Base-by-base conservation (phyloP, 2,888 invertebrate species). In the Hypsopygia costalis region DNA sequence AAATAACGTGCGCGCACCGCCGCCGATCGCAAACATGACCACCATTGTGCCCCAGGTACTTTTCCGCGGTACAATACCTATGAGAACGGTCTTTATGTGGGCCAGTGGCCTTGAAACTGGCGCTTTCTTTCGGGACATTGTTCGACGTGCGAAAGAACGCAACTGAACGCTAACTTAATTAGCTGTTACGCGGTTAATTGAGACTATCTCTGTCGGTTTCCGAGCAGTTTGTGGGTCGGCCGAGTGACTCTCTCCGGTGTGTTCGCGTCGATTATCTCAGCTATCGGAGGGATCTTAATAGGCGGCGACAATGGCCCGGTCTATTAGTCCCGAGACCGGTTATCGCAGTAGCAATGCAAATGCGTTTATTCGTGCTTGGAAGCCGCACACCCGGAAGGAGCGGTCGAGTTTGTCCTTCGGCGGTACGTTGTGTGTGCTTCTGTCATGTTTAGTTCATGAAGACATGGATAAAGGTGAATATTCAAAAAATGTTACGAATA, bases 281-380 rank as follows among this genome's bases (percentile, higher is more conserved):
- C 51, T 66, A 68, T 67, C 69, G 43, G 40, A 46, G 47, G 49
- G 59, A 71, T 70, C 71, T 67, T 54, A 65, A 67, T 65, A 56
- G 55, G 49, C 55, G 51, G 51, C 53, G 65, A 71, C 71, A 67
- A 66, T 64, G 54, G 25, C 25, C 52, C 59, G 54, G 59, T 64
- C 66, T 62, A 65, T 66, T 70, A 69, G 62, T 48, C 50, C 32
- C 36, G 34, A 30, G 46, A 58, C 64, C 53, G 55, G 57, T 62
- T 55, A 36, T 44, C 38, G 37, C 43, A 39, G 38, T 36, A 46
- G 16, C 16, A 50, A 55, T 63, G 62, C 60, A 51, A 62, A 63
- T 58, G 52, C 52, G 45, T 45, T 45, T 39, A 16, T 16, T 16
- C 16, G 16, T 16, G 40, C 36, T 33, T 34, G 45, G 41, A 38